Base-by-base conservation (phyloP, 1,140 invertebrate species). In the Atta colombica region DNA sequence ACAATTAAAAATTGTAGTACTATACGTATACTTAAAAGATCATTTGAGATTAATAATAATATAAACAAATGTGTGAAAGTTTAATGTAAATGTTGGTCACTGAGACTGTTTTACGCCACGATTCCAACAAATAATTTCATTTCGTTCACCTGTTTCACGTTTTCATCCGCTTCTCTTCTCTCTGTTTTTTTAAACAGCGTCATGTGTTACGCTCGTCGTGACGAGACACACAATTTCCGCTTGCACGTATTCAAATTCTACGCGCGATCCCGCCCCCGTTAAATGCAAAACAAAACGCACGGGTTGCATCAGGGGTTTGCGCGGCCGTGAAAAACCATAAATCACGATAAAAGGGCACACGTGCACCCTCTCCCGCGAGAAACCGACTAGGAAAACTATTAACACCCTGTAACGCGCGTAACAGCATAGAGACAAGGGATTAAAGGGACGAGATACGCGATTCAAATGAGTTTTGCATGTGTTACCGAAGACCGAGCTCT, bases 371-470 rank as follows among this genome's bases (percentile, higher is more conserved):
- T 94, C 90, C 72, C 92, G 88, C n/a, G 45, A 55, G 84, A 84
- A 88, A 74, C 91, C 92, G 92, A 93, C 93, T 58, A 81, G 87
- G 94, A 94, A 94, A 95, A 94, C 94, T 95, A 94, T 95, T 95
- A 95, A 94, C 92, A 88, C 88, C 58, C 90, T 66, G 89, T 92
- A 92, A 92, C 84, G 90, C 90, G 74, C 77, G 82, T 45, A 45
- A 45, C 39, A 45, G 39, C 39, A 45, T 39, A 45, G 60, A 78
- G 63, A 85, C 49, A 78, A 66, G 72, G 49, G 21, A 18, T 86
- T 71, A 75, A 75, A 81, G 7, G 31, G 74, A 71, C 45, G 53
- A 21, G 63, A 77, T 85, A 14, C 16, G 51, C 35, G 14, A 74
- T 63, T 53, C 18, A 72, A 77, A 31, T 25, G 58, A 81, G 61